Base-by-base conservation (phyloP, 2,888 invertebrate genomes). In the Lasioglossum figueresi region DNA sequence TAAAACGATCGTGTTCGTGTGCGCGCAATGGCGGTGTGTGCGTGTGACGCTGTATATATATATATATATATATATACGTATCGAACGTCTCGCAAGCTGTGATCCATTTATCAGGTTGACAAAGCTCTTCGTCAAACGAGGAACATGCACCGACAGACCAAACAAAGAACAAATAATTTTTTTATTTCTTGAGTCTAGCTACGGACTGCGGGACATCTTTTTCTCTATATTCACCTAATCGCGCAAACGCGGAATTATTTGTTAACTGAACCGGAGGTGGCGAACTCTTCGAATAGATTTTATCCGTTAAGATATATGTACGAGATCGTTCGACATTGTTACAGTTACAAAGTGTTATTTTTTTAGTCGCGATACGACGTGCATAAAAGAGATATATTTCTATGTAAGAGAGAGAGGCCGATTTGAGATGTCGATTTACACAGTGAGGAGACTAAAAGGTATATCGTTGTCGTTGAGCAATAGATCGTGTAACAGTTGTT, bases 391-490 rank as follows among this genome's bases (percentile, higher is more conserved):
- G 34, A 74, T 56, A 73, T 83, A 83, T 83, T 83, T 77, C 37
- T 73, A 73, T 37, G 37, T 73, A 56, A 43, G 45, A 40, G 43
- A 45, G 43, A 43, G 48, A 66, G 43, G 43, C 71, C 34, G 63
- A 84, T 82, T 82, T 40, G 48, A 14, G 23, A 63, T 45, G 68
- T 70, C n/a, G 27, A 59, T 74, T 52, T 75, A 52, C 59, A 80
- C 75, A 43, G 76, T 40, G 72, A 82, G 40, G 63, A 76, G 37
- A 71, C 80, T 37, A 76, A 52, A 27, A 43, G 37, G 59, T 81
- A 85, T 83, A 81, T 70, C 84, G 87, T 91, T 91, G 88, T 82
- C 82, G 80, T 76, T 81, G 87, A 75, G 82, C 73, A 86, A 79
- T 73, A 66, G 79, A 73, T 76, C 19, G 40, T 66, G 68, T 52